phyloP scores from a whole-genome alignment of 2,888 invertebrate genomes.

The Cylindroiulus punctatus region DNA sequence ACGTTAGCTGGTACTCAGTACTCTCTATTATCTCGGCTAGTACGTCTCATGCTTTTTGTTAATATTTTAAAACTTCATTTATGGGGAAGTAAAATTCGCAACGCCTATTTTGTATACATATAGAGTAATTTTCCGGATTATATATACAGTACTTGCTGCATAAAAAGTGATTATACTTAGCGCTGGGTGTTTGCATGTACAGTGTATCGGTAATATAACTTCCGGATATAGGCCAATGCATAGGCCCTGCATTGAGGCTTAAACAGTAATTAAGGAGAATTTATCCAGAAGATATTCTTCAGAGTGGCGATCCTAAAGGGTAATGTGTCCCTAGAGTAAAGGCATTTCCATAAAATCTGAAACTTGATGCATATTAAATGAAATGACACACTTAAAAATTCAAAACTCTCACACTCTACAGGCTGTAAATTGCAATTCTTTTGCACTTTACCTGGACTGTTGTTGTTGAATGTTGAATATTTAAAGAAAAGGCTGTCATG shows the following conservation, averaged over 20 bases:
- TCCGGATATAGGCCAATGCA: neutral
- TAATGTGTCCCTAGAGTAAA: neutral
- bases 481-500: neutral
- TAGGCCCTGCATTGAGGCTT: neutral
- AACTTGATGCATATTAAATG: neutral
- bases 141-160: too few relatives aligned
- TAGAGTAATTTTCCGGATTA: too few relatives aligned
- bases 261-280: neutral
- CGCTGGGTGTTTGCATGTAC: too few relatives aligned
- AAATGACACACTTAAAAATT: neutral
- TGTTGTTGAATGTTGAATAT: neutral
- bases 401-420: neutral
- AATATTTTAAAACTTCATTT: too few relatives aligned
- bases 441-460: neutral
- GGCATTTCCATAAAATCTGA: neutral
- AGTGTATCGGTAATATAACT: neutral
- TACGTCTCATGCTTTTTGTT: too few relatives aligned
- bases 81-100: too few relatives aligned
- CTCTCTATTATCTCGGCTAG: too few relatives aligned
- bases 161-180: too few relatives aligned
- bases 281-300: neutral
- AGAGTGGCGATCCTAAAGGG: neutral
- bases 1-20: too few relatives aligned
- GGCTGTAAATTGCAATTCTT: neutral
- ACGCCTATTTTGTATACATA: too few relatives aligned